Evolutionary conservation across 2,797 vertebrate species (phyloP).

Genomic region (Poeciliopsis gracilis): DNA sequence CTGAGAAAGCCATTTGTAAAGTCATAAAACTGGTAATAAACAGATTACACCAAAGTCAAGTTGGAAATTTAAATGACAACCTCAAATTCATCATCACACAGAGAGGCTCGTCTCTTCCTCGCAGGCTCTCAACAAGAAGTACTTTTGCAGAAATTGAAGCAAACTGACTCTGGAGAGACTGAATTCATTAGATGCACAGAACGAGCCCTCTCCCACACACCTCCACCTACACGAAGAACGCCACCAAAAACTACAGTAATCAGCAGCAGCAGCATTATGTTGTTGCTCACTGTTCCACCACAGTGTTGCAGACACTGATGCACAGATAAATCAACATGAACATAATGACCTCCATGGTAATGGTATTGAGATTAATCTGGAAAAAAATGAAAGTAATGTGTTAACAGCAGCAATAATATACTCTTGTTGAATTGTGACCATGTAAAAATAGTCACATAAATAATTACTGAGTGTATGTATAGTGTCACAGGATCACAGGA

Average conservation of each 20-base stretch:
- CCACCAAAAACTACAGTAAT: slow-evolving; percentile 72
- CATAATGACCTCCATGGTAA: slow-evolving; percentile 53
- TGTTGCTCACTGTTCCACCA: slow-evolving; percentile 58
- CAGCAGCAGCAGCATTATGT: slow-evolving; percentile 66
- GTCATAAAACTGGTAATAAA: slow-evolving; percentile 5
- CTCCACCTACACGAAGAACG: slow-evolving; percentile 79
- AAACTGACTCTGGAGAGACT: slow-evolving; percentile 73
- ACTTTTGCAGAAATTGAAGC: slow-evolving; percentile 58
- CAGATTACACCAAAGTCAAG: slow-evolving; percentile 6
- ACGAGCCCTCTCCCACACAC: slow-evolving; percentile 82
- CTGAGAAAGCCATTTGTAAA: slow-evolving; percentile 3
- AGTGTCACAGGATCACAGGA: slow-evolving; percentile 28
- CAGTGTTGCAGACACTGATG: slow-evolving; percentile 54
- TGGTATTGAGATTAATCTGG: slow-evolving; percentile 36
- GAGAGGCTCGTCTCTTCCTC: slow-evolving; percentile 53
- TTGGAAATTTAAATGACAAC: slow-evolving; percentile 23
- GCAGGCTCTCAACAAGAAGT: slow-evolving; percentile 55
- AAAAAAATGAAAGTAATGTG: slow-evolving; percentile 21
- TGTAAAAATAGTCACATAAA: slow-evolving; percentile 45
- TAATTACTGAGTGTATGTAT: slow-evolving; percentile 46
- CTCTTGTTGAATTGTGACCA: slow-evolving; percentile 47
- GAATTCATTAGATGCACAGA: slow-evolving; percentile 82
- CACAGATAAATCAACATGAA: slow-evolving; percentile 49
- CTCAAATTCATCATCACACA: slow-evolving; percentile 18
- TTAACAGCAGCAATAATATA: slow-evolving; percentile 32